These are phyloP conservation scores for Kradibia gibbosae DNA, from an alignment of 1,140 invertebrate species.

Conservation along the genomic window DNA sequence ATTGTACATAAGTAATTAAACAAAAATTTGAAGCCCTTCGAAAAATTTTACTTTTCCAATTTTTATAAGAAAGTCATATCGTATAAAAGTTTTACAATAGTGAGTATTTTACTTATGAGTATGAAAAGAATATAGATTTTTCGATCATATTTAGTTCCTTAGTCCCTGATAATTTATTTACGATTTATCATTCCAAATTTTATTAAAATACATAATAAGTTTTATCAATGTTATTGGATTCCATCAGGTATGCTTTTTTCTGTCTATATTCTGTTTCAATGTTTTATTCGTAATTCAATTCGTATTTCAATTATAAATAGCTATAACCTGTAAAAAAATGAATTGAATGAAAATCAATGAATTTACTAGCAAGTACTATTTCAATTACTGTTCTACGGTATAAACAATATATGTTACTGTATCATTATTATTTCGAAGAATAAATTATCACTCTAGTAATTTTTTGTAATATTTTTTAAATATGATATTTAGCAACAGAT, in stretches of 20 bases:
- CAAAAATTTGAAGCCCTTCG: neutral
- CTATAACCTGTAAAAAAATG: too few relatives aligned
- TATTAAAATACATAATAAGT: conserved; percentile 25
- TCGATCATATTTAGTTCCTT: conserved; percentile 41
- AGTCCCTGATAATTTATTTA: conserved; percentile 11
- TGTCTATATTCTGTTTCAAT: too few relatives aligned
- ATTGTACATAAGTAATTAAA: neutral
- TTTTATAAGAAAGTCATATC: neutral
- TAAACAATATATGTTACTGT: too few relatives aligned
- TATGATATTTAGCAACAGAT: too few relatives aligned
- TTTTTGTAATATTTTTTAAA: too few relatives aligned
- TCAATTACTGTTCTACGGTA: too few relatives aligned
- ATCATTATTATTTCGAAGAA: too few relatives aligned
- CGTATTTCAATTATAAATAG: too few relatives aligned
- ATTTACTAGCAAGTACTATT: too few relatives aligned
- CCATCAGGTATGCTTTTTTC: conserved; percentile 29
- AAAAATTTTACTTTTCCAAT: neutral
- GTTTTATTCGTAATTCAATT: too few relatives aligned
- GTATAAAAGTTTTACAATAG: neutral
- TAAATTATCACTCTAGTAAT: too few relatives aligned
- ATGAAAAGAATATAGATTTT: conserved; percentile 36
- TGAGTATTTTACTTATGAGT: neutral
- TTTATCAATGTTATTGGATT: conserved; percentile 25
- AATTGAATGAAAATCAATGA: too few relatives aligned
- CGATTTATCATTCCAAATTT: neutral